These are phyloP conservation scores for Dipus sagitta DNA, from an alignment of 2,797 vertebrate species.

Conservation along the genomic window DNA sequence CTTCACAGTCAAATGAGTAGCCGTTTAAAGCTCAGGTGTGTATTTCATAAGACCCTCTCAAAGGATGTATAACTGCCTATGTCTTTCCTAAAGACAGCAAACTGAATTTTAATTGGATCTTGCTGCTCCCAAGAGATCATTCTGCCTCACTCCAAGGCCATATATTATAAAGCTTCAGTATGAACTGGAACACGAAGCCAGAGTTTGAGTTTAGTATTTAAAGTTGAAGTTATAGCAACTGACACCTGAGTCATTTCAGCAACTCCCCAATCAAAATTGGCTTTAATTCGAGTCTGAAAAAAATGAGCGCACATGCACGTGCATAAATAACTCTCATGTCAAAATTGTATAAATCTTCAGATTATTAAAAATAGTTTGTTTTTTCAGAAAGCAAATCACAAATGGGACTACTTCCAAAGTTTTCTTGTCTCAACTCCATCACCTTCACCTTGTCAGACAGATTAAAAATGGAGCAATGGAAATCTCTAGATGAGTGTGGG, in stretches of 20 bases:
- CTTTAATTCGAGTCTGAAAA: constrained; percentile 29
- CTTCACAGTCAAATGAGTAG: constrained; percentile 79
- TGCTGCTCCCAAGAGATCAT: constrained; percentile 65
- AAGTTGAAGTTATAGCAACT: constrained; percentile 60
- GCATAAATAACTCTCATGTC: constrained; percentile 29
- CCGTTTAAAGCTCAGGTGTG: constrained; percentile 76
- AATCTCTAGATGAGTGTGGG: neutral
- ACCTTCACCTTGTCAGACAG: constrained; percentile 41
- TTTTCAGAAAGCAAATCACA: constrained; percentile 63
- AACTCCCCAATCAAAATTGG: constrained; percentile 54
- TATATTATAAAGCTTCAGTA: constrained; percentile 71
- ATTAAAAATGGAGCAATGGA: constrained; percentile 36
- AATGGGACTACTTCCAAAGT: constrained; percentile 52
- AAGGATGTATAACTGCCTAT: constrained; percentile 66
- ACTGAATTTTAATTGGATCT: constrained; percentile 78
- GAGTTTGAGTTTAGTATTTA: constrained; percentile 64
- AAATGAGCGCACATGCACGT: neutral
- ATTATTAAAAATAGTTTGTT: constrained; percentile 64
- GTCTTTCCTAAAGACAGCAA: constrained; percentile 71
- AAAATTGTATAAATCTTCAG: constrained; percentile 61
- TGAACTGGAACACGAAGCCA: constrained; percentile 68
- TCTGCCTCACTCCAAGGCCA: constrained; percentile 65
- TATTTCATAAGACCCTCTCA: constrained; percentile 76
- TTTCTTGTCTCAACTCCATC: constrained; percentile 26
- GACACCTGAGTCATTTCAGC: constrained; percentile 32